A percentile compares a stretch with the other conserved stretches of the same genome.
These are phyloP conservation scores for Crossaster papposus DNA, from an alignment of 53 echinoderm and acorn worm species.

Conservation along the genomic window DNA sequence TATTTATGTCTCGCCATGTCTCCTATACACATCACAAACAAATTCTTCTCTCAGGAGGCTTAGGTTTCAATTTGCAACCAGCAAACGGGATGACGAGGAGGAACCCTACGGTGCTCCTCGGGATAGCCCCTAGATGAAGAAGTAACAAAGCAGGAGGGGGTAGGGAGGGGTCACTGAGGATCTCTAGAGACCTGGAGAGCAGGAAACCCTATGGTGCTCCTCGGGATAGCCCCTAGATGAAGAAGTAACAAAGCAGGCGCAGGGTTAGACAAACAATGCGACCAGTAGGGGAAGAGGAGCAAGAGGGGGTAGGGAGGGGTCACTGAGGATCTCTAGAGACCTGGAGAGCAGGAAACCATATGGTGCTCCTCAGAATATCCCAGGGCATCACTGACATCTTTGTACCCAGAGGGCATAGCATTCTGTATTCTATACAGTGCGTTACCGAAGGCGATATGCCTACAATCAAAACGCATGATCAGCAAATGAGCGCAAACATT, in stretches of 20 bases:
- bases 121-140: constrained; percentile 12
- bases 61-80: constrained; percentile 28
- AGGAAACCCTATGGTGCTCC: neutral
- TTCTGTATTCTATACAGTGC: no score
- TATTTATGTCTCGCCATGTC: neutral
- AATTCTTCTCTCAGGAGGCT: constrained; percentile 32
- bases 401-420: no score
- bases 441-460: no score
- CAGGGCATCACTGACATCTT: no score
- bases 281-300: neutral
- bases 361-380: neutral
- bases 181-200: no score
- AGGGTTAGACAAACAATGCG: constrained; percentile 47
- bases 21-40: neutral
- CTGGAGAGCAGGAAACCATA: no score
- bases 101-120: neutral
- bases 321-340: no score
- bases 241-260: constrained; percentile 30
- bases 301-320: neutral
- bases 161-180: no score
- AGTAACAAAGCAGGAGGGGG: constrained; percentile 20
- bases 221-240: constrained; percentile 6
- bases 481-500: no score
- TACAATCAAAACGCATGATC: no score
- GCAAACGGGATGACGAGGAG: neutral